Conservation (phyloP, 2,113 vertebrate species). For the Larimichthys polyactis region DNA sequence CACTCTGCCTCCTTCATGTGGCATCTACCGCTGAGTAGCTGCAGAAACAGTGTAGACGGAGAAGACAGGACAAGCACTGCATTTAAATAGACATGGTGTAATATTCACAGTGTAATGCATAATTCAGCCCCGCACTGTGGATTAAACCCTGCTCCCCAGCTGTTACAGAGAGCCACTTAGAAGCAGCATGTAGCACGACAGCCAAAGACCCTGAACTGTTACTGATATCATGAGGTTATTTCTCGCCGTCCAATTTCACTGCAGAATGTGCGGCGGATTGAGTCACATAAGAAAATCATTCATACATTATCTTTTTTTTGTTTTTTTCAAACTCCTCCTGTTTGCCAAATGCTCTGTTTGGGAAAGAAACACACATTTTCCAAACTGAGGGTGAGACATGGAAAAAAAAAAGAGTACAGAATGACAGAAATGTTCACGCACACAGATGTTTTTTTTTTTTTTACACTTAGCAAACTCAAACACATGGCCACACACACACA, state of each 20-base stretch:
- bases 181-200: slow-evolving; percentile 63
- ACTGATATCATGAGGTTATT: slow-evolving; percentile 52
- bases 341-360: slow-evolving; percentile 67
- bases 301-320: slow-evolving; percentile 19
- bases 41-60: slow-evolving; percentile 33
- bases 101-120: slow-evolving; percentile 74
- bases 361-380: slow-evolving; percentile 74
- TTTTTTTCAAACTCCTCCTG: slow-evolving; percentile 29
- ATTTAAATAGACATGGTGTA: slow-evolving; percentile 72
- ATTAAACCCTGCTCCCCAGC: slow-evolving; percentile 73
- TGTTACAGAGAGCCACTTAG: slow-evolving; percentile 71
- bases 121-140: slow-evolving; percentile 71
- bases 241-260: slow-evolving; percentile 42
- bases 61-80: slow-evolving; percentile 48
- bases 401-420: slow-evolving; percentile 46
- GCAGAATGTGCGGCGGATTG: slow-evolving; percentile 33
- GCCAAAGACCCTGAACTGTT: slow-evolving; percentile 52
- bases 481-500: slow-evolving; percentile 42
- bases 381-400: slow-evolving; percentile 62
- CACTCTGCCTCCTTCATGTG: slow-evolving; percentile 27
- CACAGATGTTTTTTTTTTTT: slow-evolving; percentile 42
- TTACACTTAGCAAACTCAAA: slow-evolving; percentile 39
- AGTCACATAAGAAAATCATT: slow-evolving; percentile 42
- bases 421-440: slow-evolving; percentile 62
- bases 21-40: slow-evolving; percentile 48